Evolutionary conservation across 2,797 vertebrate species (phyloP).

Genomic region (Helostoma temminkii): DNA sequence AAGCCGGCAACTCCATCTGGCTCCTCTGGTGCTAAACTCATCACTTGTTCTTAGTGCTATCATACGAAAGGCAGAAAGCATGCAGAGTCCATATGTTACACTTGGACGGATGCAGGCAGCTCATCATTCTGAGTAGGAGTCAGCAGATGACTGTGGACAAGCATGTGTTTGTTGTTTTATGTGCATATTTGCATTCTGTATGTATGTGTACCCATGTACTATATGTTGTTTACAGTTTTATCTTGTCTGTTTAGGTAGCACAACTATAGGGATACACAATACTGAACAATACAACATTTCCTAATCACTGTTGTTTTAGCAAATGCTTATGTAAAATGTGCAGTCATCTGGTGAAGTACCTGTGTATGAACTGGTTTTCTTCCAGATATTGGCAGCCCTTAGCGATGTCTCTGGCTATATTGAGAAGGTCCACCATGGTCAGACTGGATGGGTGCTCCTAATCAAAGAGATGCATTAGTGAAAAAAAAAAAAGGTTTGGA

Average conservation of each 20-base stretch:
- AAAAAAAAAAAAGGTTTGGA: neutral
- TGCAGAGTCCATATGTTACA: constrained; percentile 64
- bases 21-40: constrained; percentile 50
- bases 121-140: constrained; percentile 32
- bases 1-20: constrained; percentile 70
- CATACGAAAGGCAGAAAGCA: constrained; percentile 46
- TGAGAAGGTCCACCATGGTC: constrained; percentile 96
- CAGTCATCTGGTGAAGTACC: constrained; percentile 78
- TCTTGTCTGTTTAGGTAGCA: constrained; percentile 12
- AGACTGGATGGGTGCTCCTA: constrained; percentile 95
- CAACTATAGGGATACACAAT: neutral
- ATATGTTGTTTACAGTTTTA: neutral
- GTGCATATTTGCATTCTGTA: constrained; percentile 21
- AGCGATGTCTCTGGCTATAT: constrained; percentile 95
- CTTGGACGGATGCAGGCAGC: constrained; percentile 32
- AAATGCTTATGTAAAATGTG: constrained; percentile 5
- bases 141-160: constrained; percentile 29
- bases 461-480: constrained; percentile 28
- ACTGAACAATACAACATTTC: neutral
- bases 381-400: constrained; percentile 98
- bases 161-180: constrained; percentile 19
- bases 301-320: constrained; percentile 13
- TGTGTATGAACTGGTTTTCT: constrained; percentile 99
- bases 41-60: constrained; percentile 62
- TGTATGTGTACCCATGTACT: constrained; percentile 17